These are phyloP conservation scores for Vulpes ferrilata DNA, from an alignment of 2,113 vertebrate species.

Conservation along the genomic window DNA sequence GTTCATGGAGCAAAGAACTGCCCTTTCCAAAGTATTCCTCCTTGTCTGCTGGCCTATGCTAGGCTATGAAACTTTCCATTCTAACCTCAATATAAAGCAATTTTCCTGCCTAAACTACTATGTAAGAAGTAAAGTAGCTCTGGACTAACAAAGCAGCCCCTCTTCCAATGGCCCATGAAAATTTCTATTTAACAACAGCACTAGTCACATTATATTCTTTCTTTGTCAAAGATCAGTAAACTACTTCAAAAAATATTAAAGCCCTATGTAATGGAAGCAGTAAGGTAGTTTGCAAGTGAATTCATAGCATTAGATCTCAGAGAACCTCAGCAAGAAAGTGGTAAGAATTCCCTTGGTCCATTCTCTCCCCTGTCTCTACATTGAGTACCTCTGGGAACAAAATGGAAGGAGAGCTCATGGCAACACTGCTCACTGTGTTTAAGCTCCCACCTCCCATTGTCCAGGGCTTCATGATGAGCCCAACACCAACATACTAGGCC, in stretches of 20 bases:
- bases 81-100: background rate
- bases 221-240: background rate
- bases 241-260: background rate
- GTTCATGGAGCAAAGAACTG: background rate
- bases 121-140: background rate
- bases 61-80: background rate
- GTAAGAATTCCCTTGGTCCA: background rate
- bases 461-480: background rate
- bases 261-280: background rate
- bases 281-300: background rate
- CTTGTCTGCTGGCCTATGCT: background rate
- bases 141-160: background rate
- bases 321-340: background rate
- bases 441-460: fast-evolving
- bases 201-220: background rate
- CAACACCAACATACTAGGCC: background rate
- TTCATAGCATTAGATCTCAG: background rate
- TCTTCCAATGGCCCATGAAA: background rate
- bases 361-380: background rate
- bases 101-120: background rate
- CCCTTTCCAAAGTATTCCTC: background rate
- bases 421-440: background rate
- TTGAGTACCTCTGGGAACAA: background rate
- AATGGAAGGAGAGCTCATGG: background rate
- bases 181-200: constrained; percentile 13